A percentile compares a stretch with the other conserved stretches of the same genome.
These are phyloP conservation scores for Pygoscelis antarcticus DNA, from an alignment of 2,113 vertebrate genomes.

Conservation along the genomic window DNA sequence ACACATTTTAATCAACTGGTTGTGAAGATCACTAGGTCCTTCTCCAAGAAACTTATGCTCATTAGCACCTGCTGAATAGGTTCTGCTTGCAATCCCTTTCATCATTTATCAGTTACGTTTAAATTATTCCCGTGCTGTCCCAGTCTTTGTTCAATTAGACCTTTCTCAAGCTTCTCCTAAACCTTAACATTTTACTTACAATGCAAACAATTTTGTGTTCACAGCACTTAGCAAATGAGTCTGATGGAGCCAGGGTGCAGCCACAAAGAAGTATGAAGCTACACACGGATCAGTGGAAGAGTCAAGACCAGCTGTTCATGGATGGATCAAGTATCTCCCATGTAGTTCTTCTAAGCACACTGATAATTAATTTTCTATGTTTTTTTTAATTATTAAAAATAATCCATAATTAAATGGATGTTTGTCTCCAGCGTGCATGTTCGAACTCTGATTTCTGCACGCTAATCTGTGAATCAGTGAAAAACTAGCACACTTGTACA, in stretches of 20 bases:
- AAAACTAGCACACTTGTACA: not conserved
- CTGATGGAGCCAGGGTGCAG: not conserved
- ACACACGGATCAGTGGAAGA: not conserved
- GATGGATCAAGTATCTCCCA: not conserved
- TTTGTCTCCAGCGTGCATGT: not conserved
- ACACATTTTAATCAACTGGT: not conserved
- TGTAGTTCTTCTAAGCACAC: not conserved
- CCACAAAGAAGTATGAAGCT: not conserved
- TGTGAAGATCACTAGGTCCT: not conserved
- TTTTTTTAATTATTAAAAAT: not conserved
- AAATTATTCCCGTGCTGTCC: not conserved
- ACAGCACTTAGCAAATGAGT: not conserved
- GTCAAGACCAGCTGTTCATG: not conserved
- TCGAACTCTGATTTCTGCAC: not conserved
- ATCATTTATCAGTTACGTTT: not conserved
- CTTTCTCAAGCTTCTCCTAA: not conserved
- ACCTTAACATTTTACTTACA: not conserved
- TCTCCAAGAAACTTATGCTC: not conserved
- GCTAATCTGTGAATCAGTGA: not conserved
- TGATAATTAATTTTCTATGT: not conserved
- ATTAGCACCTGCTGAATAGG: not conserved
- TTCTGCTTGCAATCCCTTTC: not conserved
- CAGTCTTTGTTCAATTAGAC: not conserved
- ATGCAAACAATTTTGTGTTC: not conserved
- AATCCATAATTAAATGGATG: not conserved